Evolutionary conservation across 2,797 vertebrate species (phyloP).

Genomic region (Neostethus bicornis): DNA sequence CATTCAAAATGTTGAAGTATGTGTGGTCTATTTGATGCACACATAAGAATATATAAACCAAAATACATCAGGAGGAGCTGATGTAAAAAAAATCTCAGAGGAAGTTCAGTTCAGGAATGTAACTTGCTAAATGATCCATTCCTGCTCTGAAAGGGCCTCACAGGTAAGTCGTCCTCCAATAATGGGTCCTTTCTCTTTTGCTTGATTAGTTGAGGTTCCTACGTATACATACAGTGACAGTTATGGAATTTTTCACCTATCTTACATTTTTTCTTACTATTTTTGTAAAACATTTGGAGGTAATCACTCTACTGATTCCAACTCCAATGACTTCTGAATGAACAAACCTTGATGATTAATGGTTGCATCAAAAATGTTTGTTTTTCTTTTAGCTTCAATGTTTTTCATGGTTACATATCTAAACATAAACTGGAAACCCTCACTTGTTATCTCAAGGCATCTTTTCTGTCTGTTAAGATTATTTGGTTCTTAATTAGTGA

Average conservation of each 20-base stretch:
- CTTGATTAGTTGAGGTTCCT: not conserved
- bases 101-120: constrained; percentile 52
- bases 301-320: not conserved
- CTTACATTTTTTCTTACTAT: not conserved
- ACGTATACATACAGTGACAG: not conserved
- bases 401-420: not conserved
- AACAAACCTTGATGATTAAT: no score
- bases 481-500: not conserved
- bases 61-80: constrained; percentile 14
- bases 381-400: not conserved
- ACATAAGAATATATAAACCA: constrained; percentile 19
- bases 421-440: not conserved
- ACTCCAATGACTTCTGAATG: no score
- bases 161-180: constrained; percentile 2
- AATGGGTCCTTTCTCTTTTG: constrained; percentile 12
- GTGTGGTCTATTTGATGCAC: not conserved
- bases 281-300: not conserved
- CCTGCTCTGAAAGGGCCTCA: constrained; percentile 1
- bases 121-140: constrained; percentile 27
- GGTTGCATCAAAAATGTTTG: not conserved
- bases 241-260: not conserved
- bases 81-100: constrained; percentile 45
- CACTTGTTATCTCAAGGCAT: not conserved
- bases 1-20: not conserved
- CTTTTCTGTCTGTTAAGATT: not conserved